Base-by-base conservation (phyloP, 2,888 invertebrate species). In the Caenorhabditis imperialis region DNA sequence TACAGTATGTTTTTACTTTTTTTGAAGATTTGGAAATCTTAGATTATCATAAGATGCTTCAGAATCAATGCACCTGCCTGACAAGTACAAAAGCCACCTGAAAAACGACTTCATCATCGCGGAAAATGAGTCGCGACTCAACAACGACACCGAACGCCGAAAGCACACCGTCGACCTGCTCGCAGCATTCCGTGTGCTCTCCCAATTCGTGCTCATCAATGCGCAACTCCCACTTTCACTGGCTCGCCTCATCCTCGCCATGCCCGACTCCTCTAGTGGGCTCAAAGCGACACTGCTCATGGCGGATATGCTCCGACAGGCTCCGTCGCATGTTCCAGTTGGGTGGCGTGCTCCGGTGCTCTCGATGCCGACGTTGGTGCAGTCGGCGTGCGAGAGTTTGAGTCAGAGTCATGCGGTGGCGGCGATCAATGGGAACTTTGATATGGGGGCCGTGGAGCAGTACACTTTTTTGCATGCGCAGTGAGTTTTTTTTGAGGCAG, bases 31-130 rank as follows among this genome's bases (percentile, higher is more conserved):
- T 18, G 16, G 16, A 35, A 20, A 27, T 37, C 35, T 33, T 23
- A 47, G 0, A 7, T 35, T 18, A 22, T 14, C 23, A 45, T 27
- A 48, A 16, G 44, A 35, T 16, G 12, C 67, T 77, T 18, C 67
- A 80, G 80, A 74, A 63, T 58, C 74, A 6, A 72, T 75, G 51
- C 74, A 63, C n/a, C 45, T 63, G 5, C 74, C 78, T 10, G 78
- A 80, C 44, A 55, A 65, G 27, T 80, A 54, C 44, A 53, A 51
- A 35, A 73, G 76, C 47, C 78, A 77, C 5, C 48, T 87, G 27
- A 78, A 83, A 50, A 79, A 83, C 27, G 84, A 87, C 23, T 87
- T 87, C 57, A 84, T 87, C 6, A 73, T 87, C 42, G 85, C 81
- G 22, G 81, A 81, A 30, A 72, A 61, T 12, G 82, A 81, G 16